Base-by-base conservation (phyloP, 2,113 vertebrate genomes). In the Rhynchomys soricoides region DNA sequence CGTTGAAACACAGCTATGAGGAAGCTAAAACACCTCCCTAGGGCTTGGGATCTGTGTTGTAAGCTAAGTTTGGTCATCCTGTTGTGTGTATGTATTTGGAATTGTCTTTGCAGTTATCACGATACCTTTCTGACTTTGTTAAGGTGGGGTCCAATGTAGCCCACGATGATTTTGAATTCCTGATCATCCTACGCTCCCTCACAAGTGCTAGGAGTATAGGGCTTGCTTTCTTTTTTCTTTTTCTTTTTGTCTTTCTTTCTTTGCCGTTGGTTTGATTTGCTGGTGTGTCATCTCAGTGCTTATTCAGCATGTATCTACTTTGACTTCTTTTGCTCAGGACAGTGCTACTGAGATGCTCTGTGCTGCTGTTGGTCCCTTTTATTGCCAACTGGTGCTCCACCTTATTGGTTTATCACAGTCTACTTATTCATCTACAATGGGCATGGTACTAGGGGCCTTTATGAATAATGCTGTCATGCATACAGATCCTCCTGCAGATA, bases 281-380 rank as follows among this genome's bases (percentile, higher is more conserved):
- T 88, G 45, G 79, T 85, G 87, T 91, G 75, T 78, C 19, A 3
- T 45, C 24, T 52, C 26, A 40, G 57, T 34, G 68, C n/a, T 71
- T 40, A 48, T 52, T 86, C 40, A 66, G 16, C 48, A 5, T 75
- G 43, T 55, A 11, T 93, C 66, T 62, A 17, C 24, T 95, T 89
- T 95, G 75, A 21, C 89, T 88, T n/a, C 70, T 75, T 95, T 95
- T 78, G 93, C 59, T 73, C 45, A 89, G 77, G 37, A 75, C 59
- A 4, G 11, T 59, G 22, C 37, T 93, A 31, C 15, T 68, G 55
- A 57, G 77, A 66, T 64, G 59, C 55, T 40, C 89, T 16, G 40
- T 50, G 45, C 15, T 55, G 31, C 7, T 9, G 2, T 48, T 52
- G 68, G 37, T 59, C 86, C 37, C 64, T 92, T 79, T 93, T 74